Percentiles rank a stretch among this genome's conserved stretches.
Evolutionary conservation across 2,797 vertebrate genomes (phyloP).

Genomic region (Kryptolebias ocellatus): DNA sequence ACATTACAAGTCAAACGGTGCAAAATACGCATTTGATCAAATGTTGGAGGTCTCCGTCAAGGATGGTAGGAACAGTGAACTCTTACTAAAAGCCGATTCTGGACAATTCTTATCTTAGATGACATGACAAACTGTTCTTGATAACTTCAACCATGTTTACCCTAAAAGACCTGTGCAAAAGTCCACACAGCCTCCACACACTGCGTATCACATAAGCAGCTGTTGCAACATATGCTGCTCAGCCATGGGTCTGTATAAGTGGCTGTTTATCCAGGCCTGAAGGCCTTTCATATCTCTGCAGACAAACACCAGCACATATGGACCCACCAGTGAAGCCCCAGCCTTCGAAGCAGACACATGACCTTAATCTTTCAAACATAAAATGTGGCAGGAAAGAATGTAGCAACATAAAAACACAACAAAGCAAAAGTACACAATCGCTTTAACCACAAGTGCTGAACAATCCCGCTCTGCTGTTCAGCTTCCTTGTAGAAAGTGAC

Average conservation of each 20-base stretch:
- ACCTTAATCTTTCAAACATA: slow-evolving; percentile 75
- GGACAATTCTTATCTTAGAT: not conserved
- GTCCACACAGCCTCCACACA: slow-evolving; percentile 59
- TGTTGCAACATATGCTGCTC: slow-evolving; percentile 82
- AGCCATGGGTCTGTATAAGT: slow-evolving; percentile 64
- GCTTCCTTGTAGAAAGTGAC: slow-evolving; percentile 24
- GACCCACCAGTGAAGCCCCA: slow-evolving; percentile 75
- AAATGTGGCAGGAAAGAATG: slow-evolving; percentile 63
- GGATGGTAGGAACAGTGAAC: not conserved
- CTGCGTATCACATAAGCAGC: slow-evolving; percentile 73
- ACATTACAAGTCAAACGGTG: not conserved
- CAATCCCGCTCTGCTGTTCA: slow-evolving; percentile 59
- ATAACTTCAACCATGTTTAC: slow-evolving; percentile 35
- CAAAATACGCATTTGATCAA: not conserved
- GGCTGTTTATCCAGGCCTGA: slow-evolving; percentile 81
- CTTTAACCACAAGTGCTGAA: slow-evolving; percentile 51
- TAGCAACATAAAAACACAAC: slow-evolving; percentile 69
- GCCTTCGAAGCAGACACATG: slow-evolving; percentile 69
- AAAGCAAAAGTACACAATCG: slow-evolving; percentile 61
- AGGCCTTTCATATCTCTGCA: slow-evolving; percentile 78
- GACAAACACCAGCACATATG: slow-evolving; percentile 71
- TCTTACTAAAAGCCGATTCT: not conserved
- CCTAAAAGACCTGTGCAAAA: slow-evolving; percentile 43
- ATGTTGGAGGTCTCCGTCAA: not conserved
- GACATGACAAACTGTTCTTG: not conserved